Conservation (phyloP, 2,113 vertebrate genomes). For the Callipepla californica region DNA sequence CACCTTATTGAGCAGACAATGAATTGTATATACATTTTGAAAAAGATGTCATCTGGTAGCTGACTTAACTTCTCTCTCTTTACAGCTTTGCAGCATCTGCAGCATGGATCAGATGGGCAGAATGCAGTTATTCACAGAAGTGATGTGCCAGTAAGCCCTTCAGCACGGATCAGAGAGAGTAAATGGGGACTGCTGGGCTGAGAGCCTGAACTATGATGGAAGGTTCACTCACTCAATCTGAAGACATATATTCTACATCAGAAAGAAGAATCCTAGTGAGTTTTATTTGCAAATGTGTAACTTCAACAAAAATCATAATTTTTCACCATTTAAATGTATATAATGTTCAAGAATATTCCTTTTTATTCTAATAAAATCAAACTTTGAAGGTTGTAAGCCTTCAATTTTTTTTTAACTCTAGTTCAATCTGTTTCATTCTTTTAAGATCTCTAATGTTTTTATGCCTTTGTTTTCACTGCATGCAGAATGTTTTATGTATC, state of each 20-base stretch:
- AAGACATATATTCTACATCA: neutral
- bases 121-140: neutral
- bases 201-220: neutral
- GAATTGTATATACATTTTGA: neutral
- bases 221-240: neutral
- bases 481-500: neutral
- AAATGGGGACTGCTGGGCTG: neutral
- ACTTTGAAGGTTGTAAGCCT: neutral
- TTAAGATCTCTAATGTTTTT: neutral
- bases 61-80: neutral
- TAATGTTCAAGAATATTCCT: neutral
- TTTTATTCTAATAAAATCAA: neutral
- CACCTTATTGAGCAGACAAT: neutral
- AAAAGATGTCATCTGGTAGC: neutral
- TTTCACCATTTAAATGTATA: neutral
- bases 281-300: neutral
- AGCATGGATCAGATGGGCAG: neutral
- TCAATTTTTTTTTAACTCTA: neutral
- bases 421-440: neutral
- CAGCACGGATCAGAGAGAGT: neutral
- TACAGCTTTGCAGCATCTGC: neutral
- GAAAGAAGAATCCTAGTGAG: neutral
- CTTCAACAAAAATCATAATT: neutral
- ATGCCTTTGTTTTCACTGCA: neutral
- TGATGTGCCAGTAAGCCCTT: neutral